Conservation (phyloP, 2,888 invertebrate species). For the Protula sp. region DNA sequence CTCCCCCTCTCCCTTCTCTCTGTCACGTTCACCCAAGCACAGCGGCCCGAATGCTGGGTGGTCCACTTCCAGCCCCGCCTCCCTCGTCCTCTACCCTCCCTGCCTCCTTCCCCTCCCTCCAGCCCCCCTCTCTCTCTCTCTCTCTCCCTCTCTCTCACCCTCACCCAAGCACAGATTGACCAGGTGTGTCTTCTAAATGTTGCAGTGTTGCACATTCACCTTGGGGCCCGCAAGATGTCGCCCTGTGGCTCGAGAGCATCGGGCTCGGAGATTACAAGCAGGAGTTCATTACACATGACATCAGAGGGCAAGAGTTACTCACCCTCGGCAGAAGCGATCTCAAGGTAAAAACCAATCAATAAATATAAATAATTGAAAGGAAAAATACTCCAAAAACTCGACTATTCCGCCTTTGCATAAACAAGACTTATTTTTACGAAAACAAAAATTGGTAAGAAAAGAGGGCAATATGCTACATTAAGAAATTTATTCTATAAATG, state of each 20-base stretch:
- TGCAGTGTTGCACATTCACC: too few relatives aligned
- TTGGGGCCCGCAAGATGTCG: constrained; percentile 90
- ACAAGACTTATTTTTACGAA: background rate
- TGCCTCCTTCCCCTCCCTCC: background rate
- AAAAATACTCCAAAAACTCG: background rate
- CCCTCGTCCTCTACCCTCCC: background rate
- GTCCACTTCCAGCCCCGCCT: too few relatives aligned
- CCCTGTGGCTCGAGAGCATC: constrained; percentile 80
- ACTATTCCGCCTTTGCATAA: background rate
- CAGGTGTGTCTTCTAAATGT: too few relatives aligned
- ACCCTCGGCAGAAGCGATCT: constrained; percentile 71
- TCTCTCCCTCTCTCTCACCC: constrained; percentile 21
- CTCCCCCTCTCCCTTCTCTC: too few relatives aligned
- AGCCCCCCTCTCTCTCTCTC: background rate
- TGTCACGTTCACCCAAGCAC: too few relatives aligned
- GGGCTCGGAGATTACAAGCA: constrained; percentile 85
- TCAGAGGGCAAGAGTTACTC: constrained; percentile 82
- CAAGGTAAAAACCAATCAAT: constrained; percentile 43
- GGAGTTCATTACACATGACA: constrained; percentile 85
- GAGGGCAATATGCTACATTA: too few relatives aligned
- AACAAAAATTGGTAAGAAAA: too few relatives aligned
- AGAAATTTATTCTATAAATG: too few relatives aligned
- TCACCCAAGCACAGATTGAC: too few relatives aligned
- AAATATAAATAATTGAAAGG: background rate
- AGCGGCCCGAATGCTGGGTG: constrained; percentile 9